phyloP scores from a whole-genome alignment of 2,797 vertebrate species.

The Spinus olivaceus region DNA sequence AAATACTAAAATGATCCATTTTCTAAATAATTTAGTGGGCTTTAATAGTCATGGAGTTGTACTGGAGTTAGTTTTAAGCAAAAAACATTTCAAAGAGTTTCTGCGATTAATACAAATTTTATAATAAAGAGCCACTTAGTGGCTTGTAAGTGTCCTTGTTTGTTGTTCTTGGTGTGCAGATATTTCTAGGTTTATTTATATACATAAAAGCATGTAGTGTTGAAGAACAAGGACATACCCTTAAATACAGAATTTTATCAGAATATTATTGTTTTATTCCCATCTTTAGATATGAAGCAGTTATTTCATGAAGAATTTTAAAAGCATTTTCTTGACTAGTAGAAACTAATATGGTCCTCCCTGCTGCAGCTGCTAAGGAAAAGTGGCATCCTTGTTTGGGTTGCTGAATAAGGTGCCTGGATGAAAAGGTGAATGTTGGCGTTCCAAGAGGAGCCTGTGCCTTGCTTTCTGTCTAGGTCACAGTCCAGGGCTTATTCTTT shows the following conservation, averaged over 20 bases:
- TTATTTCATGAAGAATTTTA: neutral
- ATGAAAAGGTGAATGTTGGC: neutral
- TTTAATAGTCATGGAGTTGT: neutral
- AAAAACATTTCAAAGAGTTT: neutral
- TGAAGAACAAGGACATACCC: neutral
- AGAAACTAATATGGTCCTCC: neutral
- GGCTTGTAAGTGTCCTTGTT: neutral
- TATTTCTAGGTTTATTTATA: neutral
- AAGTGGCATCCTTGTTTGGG: neutral
- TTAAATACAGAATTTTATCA: neutral
- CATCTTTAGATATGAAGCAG: neutral
- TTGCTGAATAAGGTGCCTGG: neutral
- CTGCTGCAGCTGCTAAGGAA: accelerated
- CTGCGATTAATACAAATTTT: neutral
- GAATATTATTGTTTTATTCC: neutral
- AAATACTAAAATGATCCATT: neutral
- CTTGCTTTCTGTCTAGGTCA: neutral
- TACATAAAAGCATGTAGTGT: neutral
- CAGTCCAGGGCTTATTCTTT: neutral
- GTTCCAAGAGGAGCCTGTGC: neutral
- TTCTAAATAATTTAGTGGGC: neutral
- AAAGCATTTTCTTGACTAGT: neutral
- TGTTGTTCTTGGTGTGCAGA: neutral
- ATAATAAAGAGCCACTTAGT: neutral
- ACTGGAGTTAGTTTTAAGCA: neutral